These are phyloP conservation scores for Phymanthus crucifer DNA, from an alignment of 92 coral and sea anemone genomes.

Conservation along the genomic window DNA sequence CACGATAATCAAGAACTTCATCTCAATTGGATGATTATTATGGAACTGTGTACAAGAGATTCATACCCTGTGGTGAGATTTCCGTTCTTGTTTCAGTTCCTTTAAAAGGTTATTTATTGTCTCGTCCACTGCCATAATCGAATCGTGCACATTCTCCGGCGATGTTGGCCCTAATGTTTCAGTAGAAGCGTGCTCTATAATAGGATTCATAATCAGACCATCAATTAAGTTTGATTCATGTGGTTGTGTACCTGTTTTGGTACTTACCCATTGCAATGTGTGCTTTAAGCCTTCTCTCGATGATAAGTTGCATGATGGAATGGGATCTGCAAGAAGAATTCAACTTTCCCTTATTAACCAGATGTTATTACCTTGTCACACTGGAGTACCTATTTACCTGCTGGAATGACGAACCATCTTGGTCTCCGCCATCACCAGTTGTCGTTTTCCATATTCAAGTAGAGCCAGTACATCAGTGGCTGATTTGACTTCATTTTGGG, in stretches of 20 bases:
- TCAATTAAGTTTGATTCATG: neutral
- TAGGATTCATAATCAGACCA: neutral
- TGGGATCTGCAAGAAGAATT: conserved; percentile 57
- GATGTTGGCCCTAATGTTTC: conserved; percentile 33
- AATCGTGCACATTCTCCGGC: conserved; percentile 81
- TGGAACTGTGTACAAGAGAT: neutral
- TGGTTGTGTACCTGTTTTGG: neutral
- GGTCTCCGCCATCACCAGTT: conserved; percentile 89
- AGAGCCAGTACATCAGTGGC: conserved; percentile 76
- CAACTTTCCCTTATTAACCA: neutral
- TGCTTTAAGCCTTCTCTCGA: conserved; percentile 83
- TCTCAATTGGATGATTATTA: neutral
- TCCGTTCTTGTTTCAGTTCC: conserved; percentile 83
- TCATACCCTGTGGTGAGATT: conserved; percentile 74
- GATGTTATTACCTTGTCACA: neutral
- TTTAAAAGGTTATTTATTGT: conserved; percentile 80
- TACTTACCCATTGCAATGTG: conserved; percentile 76
- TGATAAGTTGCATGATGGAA: conserved; percentile 81
- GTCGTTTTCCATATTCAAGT: conserved; percentile 77
- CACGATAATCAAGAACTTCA: neutral
- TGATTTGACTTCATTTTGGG: conserved; percentile 76
- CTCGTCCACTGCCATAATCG: conserved; percentile 88
- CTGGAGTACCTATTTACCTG: conserved; percentile 60
- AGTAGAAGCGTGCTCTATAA: conserved; percentile 50
- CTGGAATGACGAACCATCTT: conserved; percentile 95